Conservation (phyloP, 2,113 vertebrate genomes). For the Triplophysa tibetana region DNA sequence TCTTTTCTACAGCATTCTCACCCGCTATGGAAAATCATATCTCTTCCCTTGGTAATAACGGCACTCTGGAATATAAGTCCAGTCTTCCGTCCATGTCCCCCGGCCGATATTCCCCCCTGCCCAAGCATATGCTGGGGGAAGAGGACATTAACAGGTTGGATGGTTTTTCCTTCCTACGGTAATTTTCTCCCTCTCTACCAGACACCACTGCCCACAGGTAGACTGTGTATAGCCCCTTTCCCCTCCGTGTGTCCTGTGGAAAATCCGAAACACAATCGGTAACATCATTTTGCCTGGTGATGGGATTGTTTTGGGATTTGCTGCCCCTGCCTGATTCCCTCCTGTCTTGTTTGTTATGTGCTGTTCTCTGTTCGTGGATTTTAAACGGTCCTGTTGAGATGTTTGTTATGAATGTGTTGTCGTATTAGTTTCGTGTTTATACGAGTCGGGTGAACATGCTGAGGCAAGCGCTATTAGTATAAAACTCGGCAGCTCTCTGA, state of each 20-base stretch:
- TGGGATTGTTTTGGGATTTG: conserved; percentile 52
- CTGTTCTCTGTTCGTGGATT: conserved; percentile 18
- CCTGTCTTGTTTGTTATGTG: conserved; percentile 15
- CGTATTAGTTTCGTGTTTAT: neutral
- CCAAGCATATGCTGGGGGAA: conserved; percentile 92
- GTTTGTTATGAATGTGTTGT: conserved; percentile 13
- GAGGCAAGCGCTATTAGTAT: too few relatives aligned
- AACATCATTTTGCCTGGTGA: conserved; percentile 26
- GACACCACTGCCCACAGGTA: conserved; percentile 63
- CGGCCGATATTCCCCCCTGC: conserved; percentile 91
- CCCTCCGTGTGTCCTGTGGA: conserved; percentile 50
- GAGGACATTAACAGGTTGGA: conserved; percentile 97
- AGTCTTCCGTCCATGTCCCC: conserved; percentile 88
- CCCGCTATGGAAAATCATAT: conserved; percentile 95
- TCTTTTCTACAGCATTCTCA: conserved; percentile 80
- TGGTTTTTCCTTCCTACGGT: conserved; percentile 79
- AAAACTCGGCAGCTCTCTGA: neutral
- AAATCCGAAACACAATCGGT: conserved; percentile 48
- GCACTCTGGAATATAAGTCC: conserved; percentile 94
- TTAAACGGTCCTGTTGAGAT: neutral
- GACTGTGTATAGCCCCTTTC: conserved; percentile 41
- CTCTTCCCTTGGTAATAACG: conserved; percentile 84
- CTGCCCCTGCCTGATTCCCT: conserved; percentile 18
- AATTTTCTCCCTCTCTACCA: conserved; percentile 67
- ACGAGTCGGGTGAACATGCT: neutral